A percentile compares a stretch with the other conserved stretches of the same genome.
Conservation (phyloP, 1,140 invertebrate species). For the Adelges cooleyi region DNA sequence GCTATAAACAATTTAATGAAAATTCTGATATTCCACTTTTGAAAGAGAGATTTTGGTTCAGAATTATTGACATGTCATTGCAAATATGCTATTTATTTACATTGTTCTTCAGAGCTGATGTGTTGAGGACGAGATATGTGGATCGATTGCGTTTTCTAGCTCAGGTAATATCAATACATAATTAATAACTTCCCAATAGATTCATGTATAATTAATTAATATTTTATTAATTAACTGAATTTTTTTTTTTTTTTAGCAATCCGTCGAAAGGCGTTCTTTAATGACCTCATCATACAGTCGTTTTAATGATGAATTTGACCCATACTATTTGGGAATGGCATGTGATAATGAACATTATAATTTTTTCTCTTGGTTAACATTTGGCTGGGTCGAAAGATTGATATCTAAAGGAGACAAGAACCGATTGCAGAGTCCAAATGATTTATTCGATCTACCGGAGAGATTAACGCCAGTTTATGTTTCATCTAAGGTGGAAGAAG, state of each 20-base stretch:
- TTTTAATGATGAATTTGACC: constrained; percentile 53
- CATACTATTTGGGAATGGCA: constrained; percentile 59
- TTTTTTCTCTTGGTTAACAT: constrained; percentile 61
- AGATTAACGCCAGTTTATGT: constrained; percentile 50
- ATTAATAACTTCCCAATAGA: neutral
- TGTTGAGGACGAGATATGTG: constrained; percentile 7
- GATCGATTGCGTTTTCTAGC: constrained; percentile 19
- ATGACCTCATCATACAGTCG: constrained; percentile 44
- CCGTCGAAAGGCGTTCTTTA: constrained; percentile 41
- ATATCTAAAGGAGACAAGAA: constrained; percentile 68
- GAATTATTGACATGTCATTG: constrained; percentile 40
- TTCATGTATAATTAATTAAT: too few relatives aligned
- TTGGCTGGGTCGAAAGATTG: constrained; percentile 78
- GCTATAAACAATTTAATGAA: constrained; percentile 37
- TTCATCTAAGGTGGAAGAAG: constrained; percentile 46
- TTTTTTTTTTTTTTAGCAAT: constrained; percentile 34
- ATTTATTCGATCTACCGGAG: constrained; percentile 74
- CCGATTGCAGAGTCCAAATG: constrained; percentile 59
- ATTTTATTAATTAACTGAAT: too few relatives aligned
- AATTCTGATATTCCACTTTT: constrained; percentile 36
- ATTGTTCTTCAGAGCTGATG: constrained; percentile 27
- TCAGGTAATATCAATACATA: constrained; percentile 21
- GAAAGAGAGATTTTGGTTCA: constrained; percentile 38
- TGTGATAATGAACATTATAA: constrained; percentile 54
- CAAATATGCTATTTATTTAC: constrained; percentile 35